phyloP scores from a whole-genome alignment of 2,113 vertebrate species.

The Smithornis capensis region DNA sequence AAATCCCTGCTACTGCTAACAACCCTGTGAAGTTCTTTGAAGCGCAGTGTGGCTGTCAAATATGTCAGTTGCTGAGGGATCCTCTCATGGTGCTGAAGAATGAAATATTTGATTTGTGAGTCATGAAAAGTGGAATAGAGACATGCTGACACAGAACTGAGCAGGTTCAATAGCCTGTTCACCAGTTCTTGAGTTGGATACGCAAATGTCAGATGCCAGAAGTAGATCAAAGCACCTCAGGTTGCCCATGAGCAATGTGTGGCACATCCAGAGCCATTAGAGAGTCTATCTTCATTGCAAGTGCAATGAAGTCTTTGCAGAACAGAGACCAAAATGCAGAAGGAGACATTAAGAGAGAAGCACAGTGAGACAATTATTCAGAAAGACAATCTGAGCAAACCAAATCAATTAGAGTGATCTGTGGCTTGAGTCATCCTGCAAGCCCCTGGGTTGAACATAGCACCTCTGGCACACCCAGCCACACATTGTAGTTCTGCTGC shows the following conservation, averaged over 20 bases:
- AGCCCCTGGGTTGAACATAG: not conserved
- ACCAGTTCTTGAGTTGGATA: not conserved
- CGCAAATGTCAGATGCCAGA: not conserved
- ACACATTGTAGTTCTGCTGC: not conserved
- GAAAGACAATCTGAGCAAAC: not conserved
- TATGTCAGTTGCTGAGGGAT: not conserved
- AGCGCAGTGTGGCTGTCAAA: conserved; percentile 20
- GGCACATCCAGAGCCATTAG: not conserved
- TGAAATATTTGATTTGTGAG: not conserved
- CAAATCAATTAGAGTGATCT: not conserved
- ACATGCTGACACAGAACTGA: not conserved
- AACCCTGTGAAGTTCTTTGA: conserved; percentile 19
- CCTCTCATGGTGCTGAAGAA: not conserved
- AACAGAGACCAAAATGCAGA: not conserved
- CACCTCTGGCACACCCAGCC: not conserved
- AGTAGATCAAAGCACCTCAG: not conserved
- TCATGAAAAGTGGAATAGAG: not conserved
- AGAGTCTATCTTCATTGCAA: not conserved
- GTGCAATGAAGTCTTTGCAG: not conserved
- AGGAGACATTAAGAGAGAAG: not conserved
- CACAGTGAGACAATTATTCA: not conserved
- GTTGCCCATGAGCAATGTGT: rapidly evolving
- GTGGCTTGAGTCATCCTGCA: not conserved
- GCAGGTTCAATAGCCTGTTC: not conserved
- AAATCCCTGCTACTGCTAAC: conserved; percentile 32